Evolutionary conservation across 2,888 invertebrate genomes (phyloP), one percentile per base, ranked within the genome.

Genomic region (Diachrysia chrysitis): DNA sequence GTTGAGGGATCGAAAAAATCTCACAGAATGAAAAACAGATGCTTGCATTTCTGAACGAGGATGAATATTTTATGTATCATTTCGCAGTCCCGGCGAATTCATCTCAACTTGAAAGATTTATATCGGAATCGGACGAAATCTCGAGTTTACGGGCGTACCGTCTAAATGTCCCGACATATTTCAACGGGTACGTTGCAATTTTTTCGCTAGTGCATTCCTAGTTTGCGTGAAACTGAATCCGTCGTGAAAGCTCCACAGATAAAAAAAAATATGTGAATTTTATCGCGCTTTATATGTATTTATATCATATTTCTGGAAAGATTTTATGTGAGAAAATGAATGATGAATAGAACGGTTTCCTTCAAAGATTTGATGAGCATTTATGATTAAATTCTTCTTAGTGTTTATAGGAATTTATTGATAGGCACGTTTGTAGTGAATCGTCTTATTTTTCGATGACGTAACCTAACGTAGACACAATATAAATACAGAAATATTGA

Each of bases 31-130:
- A 90, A 91, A 92, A 92, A 91, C 91, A 90, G 92, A 90, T 89
- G 90, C 88, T 88, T 92, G 93, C 92, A 93, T 93, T 91, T 91
- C 87, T 88, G 88, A 91, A 89, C 81, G 86, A 76, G 66, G 69
- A 89, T 94, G 92, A 95, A 95, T 94, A 93, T 93, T 93, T 93
- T 89, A 95, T 90, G 89, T 93, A 94, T 92, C 93, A 94, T 93
- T 92, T 93, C 91, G 90, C 87, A 92, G 92, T 90, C 88, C 75
- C 87, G 84, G 87, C 83, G 85, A 90, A 94, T 94, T 92, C 92
- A 93, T 93, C 90, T 92, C 86, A 87, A 89, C 90, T 91, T 87
- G 91, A 92, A 93, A 93, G 94, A 94, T 95, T 94, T 94, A 93
- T 93, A 89, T 90, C 91, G 88, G 85, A 81, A 89, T 89, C 91